Conservation (phyloP, 2,797 vertebrate genomes). For the Mormyrops attenuatus region DNA sequence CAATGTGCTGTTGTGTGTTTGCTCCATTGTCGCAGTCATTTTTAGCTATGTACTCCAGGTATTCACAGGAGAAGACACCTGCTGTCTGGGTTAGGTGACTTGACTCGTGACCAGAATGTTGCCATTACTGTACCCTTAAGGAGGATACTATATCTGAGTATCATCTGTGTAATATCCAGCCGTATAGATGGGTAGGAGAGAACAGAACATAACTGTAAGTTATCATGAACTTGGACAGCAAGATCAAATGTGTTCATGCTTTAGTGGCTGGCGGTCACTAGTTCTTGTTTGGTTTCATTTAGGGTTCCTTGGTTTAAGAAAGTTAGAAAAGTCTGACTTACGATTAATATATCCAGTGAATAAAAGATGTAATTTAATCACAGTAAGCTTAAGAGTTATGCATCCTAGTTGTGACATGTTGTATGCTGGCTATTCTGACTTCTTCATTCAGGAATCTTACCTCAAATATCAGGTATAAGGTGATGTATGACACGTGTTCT, state of each 20-base stretch:
- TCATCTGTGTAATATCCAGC: background rate
- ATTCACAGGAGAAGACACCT: background rate
- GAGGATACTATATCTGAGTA: background rate
- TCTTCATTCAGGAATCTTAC: background rate
- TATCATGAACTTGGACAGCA: background rate
- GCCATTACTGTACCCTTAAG: background rate
- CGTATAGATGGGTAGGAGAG: background rate
- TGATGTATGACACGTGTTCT: background rate
- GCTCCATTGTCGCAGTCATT: background rate
- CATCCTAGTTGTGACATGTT: background rate
- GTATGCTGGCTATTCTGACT: background rate
- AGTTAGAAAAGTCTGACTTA: background rate
- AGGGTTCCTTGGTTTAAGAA: background rate
- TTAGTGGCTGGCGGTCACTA: background rate
- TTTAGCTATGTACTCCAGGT: background rate
- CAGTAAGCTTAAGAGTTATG: background rate
- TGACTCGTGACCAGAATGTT: background rate
- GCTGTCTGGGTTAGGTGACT: background rate
- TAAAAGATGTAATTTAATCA: background rate
- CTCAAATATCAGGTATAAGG: background rate
- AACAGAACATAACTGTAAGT: background rate
- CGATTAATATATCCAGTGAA: background rate
- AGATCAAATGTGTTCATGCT: background rate
- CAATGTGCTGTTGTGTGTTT: background rate
- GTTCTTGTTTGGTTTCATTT: background rate